Evolutionary conservation across 1,140 invertebrate genomes (phyloP), one percentile per base, ranked within the genome.

Genomic region (Drosophila mayri): DNA sequence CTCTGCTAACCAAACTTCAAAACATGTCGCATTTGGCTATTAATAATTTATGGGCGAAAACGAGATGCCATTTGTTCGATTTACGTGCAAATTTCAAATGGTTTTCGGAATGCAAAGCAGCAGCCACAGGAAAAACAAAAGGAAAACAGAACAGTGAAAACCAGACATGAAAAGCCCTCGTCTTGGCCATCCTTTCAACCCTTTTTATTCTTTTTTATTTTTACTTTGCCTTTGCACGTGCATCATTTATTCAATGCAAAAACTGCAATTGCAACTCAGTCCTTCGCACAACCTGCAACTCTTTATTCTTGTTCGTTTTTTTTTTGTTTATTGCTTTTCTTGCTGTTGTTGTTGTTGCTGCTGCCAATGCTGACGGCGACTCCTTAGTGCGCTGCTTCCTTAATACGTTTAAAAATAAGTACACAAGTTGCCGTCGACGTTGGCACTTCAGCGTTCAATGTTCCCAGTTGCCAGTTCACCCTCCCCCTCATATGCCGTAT

Each of bases 341-440:
- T 57, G 52, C 8, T 54, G 32, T 16, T 40, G 10, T 25, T 57
- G 50, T 12, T 54, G 30, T 16, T 35, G 47, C 14, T 52, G 37
- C 12, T 22, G 37, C 22, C 22, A 22, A 22, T 22, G 22, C 35
- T 28, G 49, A 55, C 41, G 52, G 44, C 44, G 14, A 57, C 52
- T 84, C 62, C 78, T 75, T 64, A 40, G 54, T 47, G 37, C 14
- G 66, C 38, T 52, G 79, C 70, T 88, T 87, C 84, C 83, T 74
- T 87, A 87, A 88, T 87, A 80, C 80, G 80, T 88, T 87, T 84
- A 83, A 88, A 88, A 88, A 88, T 80, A 87, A 88, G 83, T 58
- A 87, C 67, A 79, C 71, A 72, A 82, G 70, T 76, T 66, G 68
- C 43, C 22, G 59, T 25, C 62, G 40, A 18, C 55, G 43, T 65